Evolutionary conservation across 2,113 vertebrate genomes (phyloP), one percentile per base, ranked within the genome.

Genomic region (Tonatia bakeri): DNA sequence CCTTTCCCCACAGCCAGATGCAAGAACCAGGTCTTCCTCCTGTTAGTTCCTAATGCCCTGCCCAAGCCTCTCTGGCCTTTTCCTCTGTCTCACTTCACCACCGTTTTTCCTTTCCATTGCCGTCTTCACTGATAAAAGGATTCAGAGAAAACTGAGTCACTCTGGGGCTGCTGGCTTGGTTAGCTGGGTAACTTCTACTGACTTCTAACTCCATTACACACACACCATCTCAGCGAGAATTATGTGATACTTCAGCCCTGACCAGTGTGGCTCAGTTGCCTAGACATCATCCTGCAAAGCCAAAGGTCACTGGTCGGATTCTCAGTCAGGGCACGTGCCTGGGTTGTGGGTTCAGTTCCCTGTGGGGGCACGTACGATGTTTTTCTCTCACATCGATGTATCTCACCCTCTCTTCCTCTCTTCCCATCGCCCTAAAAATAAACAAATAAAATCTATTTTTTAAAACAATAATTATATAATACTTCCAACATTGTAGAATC

Each of bases 41-140:
- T 4, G 4, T 2, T 22, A 56, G n/a, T 0, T 47, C 40, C 65
- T 7, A 6, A 28, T 5, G n/a, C 8, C 52, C 6, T 28, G 3
- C 20, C 15, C 7, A 3, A 8, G 50, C 38, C 33, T 47, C 17
- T 45, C 56, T 33, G 31, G 33, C 64, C 22, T 4, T 61, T 61
- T 54, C 26, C 59, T 69, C 38, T 4, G 20, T 3, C 50, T 52
- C 9, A 75, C 28, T 61, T 22, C n/a, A n/a, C n/a, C n/a, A 1
- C 43, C 43, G 64, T 19, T 36, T 43, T 40, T 20, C 56, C 13
- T 96, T 50, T 59, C 86, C 61, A 61, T 80, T 73, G 3, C 22
- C 47, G 2, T 70, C 10, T 50, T 80, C 45, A 24, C 19, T 24
- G 8, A 47, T 31, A 61, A 17, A 84, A 64, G 43, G 77, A 76